A percentile compares a stretch with the other conserved stretches of the same genome.
phyloP scores from a whole-genome alignment of 2,113 vertebrate genomes.

The Campylomormyrus tamandua region DNA sequence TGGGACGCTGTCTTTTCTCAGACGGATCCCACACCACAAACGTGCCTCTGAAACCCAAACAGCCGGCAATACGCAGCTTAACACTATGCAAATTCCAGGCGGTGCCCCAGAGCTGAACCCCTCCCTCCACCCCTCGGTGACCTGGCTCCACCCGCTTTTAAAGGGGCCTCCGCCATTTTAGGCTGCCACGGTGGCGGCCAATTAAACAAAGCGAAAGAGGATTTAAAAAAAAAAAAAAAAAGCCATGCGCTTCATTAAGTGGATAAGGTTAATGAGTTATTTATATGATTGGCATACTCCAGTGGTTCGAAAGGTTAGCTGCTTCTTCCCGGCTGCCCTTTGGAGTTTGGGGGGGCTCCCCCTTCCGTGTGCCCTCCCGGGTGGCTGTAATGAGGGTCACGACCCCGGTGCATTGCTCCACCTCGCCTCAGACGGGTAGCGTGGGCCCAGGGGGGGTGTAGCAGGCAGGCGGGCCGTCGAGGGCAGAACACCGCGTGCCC shows the following conservation, averaged over 20 bases:
- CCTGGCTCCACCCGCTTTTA: slow-evolving; percentile 34
- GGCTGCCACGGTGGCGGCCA: slow-evolving; percentile 46
- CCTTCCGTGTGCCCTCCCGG: slow-evolving; percentile 56
- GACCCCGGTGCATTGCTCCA: neutral
- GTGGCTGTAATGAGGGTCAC: slow-evolving; percentile 60
- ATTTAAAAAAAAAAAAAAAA: slow-evolving; percentile 3
- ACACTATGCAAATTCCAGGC: slow-evolving; percentile 44
- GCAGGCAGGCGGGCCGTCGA: neutral
- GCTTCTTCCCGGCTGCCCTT: slow-evolving; percentile 62
- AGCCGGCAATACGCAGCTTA: slow-evolving; percentile 48
- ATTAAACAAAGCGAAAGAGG: slow-evolving; percentile 60
- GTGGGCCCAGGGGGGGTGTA: neutral
- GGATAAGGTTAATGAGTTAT: slow-evolving; percentile 77
- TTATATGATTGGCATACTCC: slow-evolving; percentile 68
- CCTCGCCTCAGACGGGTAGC: neutral
- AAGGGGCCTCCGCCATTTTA: slow-evolving; percentile 49
- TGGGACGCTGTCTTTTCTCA: slow-evolving; percentile 55
- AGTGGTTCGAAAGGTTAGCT: slow-evolving; percentile 64
- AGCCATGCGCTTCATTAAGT: slow-evolving; percentile 57
- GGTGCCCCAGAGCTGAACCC: slow-evolving; percentile 37
- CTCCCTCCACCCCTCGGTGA: slow-evolving; percentile 10
- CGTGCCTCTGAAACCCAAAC: slow-evolving; percentile 61
- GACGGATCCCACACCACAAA: slow-evolving; percentile 49
- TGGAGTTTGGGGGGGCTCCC: slow-evolving; percentile 42
- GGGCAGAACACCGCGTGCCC: neutral